Base-by-base conservation (phyloP, 2,888 invertebrate species). In the Athetis lepigone region DNA sequence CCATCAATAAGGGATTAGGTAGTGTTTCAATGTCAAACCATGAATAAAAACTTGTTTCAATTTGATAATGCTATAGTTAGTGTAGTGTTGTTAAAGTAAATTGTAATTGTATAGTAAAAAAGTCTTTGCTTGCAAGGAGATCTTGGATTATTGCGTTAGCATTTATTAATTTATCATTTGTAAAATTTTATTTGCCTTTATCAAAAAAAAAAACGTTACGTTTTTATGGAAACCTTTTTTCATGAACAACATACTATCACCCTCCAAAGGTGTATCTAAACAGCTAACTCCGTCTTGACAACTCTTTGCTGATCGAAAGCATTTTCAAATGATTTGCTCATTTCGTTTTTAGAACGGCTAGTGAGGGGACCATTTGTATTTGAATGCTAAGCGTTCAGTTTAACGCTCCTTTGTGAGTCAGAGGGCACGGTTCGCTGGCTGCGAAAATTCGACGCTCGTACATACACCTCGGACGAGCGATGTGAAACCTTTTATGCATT, bases 341-440 rank as follows among this genome's bases (percentile, higher is more conserved):
- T 85, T 83, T 82, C 74, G 72, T 80, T 83, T 81, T 82, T 72
- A 76, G 74, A 76, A 77, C 67, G 70, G 72, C 73, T 77, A 82
- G 80, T 80, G 83, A 82, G 82, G 84, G 79, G 75, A 75, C 77
- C 76, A 86, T 88, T 88, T 85, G 82, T 87, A 88, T 88, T 86
- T 85, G 83, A 86, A 88, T 87, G 85, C 84, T 82, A 86, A 77
- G 84, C 84, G 89, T 84, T 84, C 85, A 85, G 89, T 90, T 89
- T 87, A 88, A 84, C 85, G 86, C 86, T 87, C 86, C 86, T 88
- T 90, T 90, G 90, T 93, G 92, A 92, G 86, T 92, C 91, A 91
- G 87, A 82, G 81, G 72, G 79, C 86, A 91, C 88, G 94, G 90
- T 92, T 88, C 84, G 93, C 85, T 92, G 92, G 70, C 85, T 91